Evolutionary conservation across 2,113 vertebrate species (phyloP), one percentile per base, ranked within the genome.

Genomic region (Etheostoma cragini): DNA sequence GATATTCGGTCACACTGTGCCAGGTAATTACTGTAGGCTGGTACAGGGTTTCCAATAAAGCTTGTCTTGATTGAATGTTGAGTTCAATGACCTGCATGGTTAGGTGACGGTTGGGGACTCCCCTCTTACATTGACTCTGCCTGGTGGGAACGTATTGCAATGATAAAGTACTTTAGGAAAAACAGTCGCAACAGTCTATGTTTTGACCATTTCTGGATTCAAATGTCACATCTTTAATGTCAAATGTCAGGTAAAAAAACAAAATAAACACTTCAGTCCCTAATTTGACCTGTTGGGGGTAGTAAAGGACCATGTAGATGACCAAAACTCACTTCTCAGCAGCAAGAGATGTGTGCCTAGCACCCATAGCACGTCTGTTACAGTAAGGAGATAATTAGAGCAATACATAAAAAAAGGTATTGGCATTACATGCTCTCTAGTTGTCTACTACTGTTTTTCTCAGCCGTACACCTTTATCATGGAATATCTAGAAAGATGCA

Each of bases 341-440:
- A 60, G 4, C 49, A 61, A 52, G 54, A 78, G 78, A 70, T 72
- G 83, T 80, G 74, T 19, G 86, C 90, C 86, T 94, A n/a, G n/a
- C n/a, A n/a, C n/a, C n/a, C n/a, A n/a, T 88, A 89, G 91, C 92
- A 93, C 88, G 93, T 96, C 94, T 92, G 93, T 90, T 94, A 93
- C 95, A 95, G 96, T 95, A 95, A 97, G 94, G 92, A 89, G 92
- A 93, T 94, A 95, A 97, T 97, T 96, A 96, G 91, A 96, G 93
- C 94, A 95, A 96, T 97, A 96, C 96, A 96, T 97, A 95, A 96
- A 96, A 49, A 69, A 58, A 94, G 84, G 93, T 93, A 97, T 95
- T 95, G 96, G 96, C 76, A 74, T 52, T 68, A 80, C 30, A 42
- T 78, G 81, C 62, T 67, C 42, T 56, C 1, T 7, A 10, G 66